Evolutionary conservation across 2,113 vertebrate species (phyloP).

Genomic region (Lycaon pictus): DNA sequence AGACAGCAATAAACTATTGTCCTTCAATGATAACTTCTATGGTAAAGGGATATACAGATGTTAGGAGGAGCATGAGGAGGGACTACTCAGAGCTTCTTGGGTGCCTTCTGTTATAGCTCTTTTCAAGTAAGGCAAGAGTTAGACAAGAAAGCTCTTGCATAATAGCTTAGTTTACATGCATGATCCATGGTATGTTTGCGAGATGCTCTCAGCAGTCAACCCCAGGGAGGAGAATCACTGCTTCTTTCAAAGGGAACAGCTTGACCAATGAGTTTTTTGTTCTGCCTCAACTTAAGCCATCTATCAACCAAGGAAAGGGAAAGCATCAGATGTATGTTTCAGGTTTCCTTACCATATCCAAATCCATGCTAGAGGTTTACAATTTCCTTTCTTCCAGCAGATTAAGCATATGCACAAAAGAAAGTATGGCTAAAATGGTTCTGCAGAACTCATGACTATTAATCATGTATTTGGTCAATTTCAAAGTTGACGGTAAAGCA

Average conservation of each 20-base stretch:
- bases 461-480: not conserved
- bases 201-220: not conserved
- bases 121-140: not conserved
- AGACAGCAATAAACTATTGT: not conserved
- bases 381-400: not conserved
- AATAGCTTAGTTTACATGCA: not conserved
- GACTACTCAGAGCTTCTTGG: not conserved
- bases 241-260: not conserved
- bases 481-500: not conserved
- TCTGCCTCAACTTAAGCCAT: not conserved
- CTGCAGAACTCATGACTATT: not conserved
- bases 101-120: not conserved
- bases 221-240: not conserved
- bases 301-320: constrained; percentile 1
- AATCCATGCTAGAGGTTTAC: not conserved
- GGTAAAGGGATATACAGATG: not conserved
- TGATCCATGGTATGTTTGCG: not conserved
- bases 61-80: accelerated
- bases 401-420: not conserved
- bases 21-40: not conserved
- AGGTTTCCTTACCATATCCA: not conserved
- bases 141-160: not conserved
- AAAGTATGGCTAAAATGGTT: not conserved
- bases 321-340: not conserved
- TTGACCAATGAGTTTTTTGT: not conserved